Conservation (phyloP, 2,797 vertebrate species). For the Anguilla obscura region DNA sequence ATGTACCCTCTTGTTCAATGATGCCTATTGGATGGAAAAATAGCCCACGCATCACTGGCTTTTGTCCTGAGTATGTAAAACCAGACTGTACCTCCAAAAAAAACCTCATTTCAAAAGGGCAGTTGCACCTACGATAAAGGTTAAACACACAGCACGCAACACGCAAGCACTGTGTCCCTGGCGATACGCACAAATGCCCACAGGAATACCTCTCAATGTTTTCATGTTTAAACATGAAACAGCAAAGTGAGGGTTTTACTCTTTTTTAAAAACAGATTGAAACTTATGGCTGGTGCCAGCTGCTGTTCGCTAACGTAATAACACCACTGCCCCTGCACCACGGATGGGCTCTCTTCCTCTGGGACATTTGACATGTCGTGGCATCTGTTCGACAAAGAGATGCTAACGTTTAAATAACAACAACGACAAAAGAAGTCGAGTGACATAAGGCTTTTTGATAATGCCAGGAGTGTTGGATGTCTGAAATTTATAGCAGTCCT, state of each 20-base stretch:
- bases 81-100: background rate
- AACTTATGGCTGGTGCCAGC: background rate
- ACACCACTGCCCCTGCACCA: background rate
- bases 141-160: constrained; percentile 38
- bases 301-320: background rate
- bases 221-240: constrained; percentile 32
- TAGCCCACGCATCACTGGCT: background rate
- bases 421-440: background rate
- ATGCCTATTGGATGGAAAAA: background rate
- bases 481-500: constrained; percentile 28
- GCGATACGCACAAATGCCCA: constrained; percentile 27
- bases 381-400: constrained; percentile 47
- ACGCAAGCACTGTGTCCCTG: constrained; percentile 32
- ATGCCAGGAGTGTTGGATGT: constrained; percentile 45
- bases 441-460: constrained; percentile 43
- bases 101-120: constrained; percentile 17
- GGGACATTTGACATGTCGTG: background rate
- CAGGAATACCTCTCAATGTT: constrained; percentile 22
- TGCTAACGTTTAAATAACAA: constrained; percentile 38
- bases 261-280: background rate
- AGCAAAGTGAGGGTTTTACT: background rate
- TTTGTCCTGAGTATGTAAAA: background rate
- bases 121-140: constrained; percentile 45
- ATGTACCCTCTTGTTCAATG: background rate
- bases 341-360: background rate